Conservation (phyloP, 2,888 invertebrate genomes). For the Lydus trimaculatus region DNA sequence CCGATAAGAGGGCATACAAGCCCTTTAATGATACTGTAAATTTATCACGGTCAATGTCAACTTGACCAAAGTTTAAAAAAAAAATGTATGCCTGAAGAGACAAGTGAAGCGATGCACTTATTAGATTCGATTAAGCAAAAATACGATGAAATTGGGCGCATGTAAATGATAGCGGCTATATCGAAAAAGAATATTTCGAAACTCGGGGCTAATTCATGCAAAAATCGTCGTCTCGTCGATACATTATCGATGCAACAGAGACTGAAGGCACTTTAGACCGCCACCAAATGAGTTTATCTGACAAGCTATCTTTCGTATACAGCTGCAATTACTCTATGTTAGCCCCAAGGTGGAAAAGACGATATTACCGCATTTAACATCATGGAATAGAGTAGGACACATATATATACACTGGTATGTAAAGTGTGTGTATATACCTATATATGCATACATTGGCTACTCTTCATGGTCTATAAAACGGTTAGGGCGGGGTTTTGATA, state of each 20-base stretch:
- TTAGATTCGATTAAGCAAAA: conserved; percentile 14
- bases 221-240: conserved; percentile 37
- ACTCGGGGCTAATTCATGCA: conserved; percentile 45
- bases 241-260: conserved; percentile 44
- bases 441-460: conserved; percentile 12
- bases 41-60: conserved; percentile 16
- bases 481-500: conserved; percentile 48
- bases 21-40: background rate
- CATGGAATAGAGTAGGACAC: conserved; percentile 34
- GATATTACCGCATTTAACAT: conserved; percentile 17
- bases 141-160: conserved; percentile 16
- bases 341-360: conserved; percentile 46
- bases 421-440: conserved; percentile 27
- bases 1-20: conserved; percentile 10
- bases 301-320: conserved; percentile 54
- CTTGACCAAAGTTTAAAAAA: conserved; percentile 3
- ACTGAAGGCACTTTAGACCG: conserved; percentile 41
- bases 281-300: conserved; percentile 55
- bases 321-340: conserved; percentile 56
- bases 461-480: conserved; percentile 49
- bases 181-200: conserved; percentile 22
- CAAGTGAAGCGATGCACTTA: conserved; percentile 9
- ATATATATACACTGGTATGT: conserved; percentile 28
- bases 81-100: background rate
- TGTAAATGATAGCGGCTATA: conserved; percentile 26